Evolutionary conservation across 2,113 vertebrate genomes (phyloP).

Genomic region (Eublepharis macularius): DNA sequence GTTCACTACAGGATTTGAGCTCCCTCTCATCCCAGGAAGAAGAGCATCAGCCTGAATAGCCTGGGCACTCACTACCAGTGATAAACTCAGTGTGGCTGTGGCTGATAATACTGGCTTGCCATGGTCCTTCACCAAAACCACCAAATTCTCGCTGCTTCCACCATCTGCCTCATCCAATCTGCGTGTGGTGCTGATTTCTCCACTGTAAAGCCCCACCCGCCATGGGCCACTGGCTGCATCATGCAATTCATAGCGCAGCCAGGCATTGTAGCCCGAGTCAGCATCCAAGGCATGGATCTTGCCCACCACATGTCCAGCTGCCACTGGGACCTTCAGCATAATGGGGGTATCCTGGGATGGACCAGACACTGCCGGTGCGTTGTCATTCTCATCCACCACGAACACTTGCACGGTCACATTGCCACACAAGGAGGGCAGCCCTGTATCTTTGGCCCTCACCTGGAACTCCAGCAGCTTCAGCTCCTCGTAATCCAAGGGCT

Average conservation of each 20-base stretch:
- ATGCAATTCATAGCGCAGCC: constrained; percentile 87
- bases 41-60: not conserved
- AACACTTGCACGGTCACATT: not conserved
- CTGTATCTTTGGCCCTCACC: not conserved
- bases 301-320: constrained; percentile 86
- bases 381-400: constrained; percentile 12
- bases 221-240: constrained; percentile 86
- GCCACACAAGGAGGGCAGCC: not conserved
- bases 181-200: constrained; percentile 92
- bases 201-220: constrained; percentile 89
- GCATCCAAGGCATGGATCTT: constrained; percentile 90
- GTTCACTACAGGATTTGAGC: not conserved
- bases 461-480: constrained; percentile 1
- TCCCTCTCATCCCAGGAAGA: not conserved
- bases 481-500: constrained; percentile 13
- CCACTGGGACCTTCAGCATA: not conserved
- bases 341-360: not conserved
- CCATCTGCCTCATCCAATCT: constrained; percentile 85
- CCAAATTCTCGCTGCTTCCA: constrained; percentile 82
- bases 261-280: constrained; percentile 93
- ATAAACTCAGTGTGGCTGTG: constrained; percentile 83
- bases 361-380: not conserved
- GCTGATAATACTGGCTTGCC: constrained; percentile 87
- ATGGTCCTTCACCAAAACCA: constrained; percentile 86
- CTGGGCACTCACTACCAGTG: constrained; percentile 82